Conservation (phyloP, 2,113 vertebrate genomes). For the Nestor notabilis region DNA sequence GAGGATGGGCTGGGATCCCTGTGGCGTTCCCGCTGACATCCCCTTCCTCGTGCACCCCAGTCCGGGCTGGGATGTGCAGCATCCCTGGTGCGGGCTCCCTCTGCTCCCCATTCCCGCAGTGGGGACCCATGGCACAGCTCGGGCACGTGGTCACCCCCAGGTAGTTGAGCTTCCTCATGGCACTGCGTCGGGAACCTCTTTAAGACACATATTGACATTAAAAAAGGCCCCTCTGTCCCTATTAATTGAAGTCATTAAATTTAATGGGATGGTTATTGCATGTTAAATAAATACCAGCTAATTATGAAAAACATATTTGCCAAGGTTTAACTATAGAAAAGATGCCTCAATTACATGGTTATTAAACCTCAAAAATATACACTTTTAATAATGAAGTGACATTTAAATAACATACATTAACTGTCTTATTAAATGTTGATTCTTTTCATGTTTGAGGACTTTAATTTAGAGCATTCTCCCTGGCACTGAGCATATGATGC, state of each 20-base stretch:
- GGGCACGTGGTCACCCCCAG: not conserved
- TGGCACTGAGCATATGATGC: constrained; percentile 25
- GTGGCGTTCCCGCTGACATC: fast-evolving
- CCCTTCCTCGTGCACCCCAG: too few relatives aligned
- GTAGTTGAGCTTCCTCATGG: not conserved
- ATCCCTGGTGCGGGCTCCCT: fast-evolving
- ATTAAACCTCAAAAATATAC: constrained; percentile 75
- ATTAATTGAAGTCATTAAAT: constrained; percentile 77
- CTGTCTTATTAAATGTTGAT: constrained; percentile 70
- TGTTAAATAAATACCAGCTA: constrained; percentile 79
- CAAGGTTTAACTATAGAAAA: constrained; percentile 74
- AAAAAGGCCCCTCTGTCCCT: constrained; percentile 52
- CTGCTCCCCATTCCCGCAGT: fast-evolving
- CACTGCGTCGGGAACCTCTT: fast-evolving
- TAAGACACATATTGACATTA: constrained; percentile 32
- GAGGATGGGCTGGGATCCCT: not conserved
- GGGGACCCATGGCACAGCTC: not conserved
- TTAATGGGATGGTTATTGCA: constrained; percentile 76
- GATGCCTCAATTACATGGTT: constrained; percentile 76
- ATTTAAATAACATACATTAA: constrained; percentile 56
- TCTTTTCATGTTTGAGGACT: constrained; percentile 62
- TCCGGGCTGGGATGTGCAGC: not conserved
- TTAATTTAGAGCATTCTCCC: constrained; percentile 39
- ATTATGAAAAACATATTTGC: constrained; percentile 79
- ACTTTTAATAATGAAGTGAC: constrained; percentile 63